Evolutionary conservation across 2,113 vertebrate species (phyloP), one percentile per base, ranked within the genome.

Genomic region (Vombatus ursinus): DNA sequence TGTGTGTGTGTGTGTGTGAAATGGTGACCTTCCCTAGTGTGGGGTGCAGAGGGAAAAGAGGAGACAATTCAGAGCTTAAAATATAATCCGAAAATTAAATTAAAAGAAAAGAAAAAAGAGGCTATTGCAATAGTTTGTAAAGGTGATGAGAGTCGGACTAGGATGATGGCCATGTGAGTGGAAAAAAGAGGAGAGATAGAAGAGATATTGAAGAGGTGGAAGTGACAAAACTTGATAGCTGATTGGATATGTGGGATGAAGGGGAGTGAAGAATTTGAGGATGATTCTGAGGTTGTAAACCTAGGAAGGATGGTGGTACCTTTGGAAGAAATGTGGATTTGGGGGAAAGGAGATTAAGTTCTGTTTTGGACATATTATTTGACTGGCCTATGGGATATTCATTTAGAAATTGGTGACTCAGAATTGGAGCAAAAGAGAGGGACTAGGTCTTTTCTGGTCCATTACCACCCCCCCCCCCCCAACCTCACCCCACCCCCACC

Each of bases 401-500:
- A 8, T 77, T 77, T 77, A 77, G 68, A 44, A 77, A 77, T 2
- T 22, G 25, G 19, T 22, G 37, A 44, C 31, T 77, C 4, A 84
- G n/a, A 84, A 84, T 44, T 44, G 19, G n/a, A 84, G 68, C 68
- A 44, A 6, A 23, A 84, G 68, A 84, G n/a, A 68, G 28, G 3
- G 19, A 7, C 19, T 22, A 2, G 19, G 19, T 4, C 37, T 84
- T 84, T 84, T 44, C 19, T 84, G n/a, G 44, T 44, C n/a, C 19
- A 44, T 84, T 44, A 84, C n/a, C 37, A 19, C 7, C 22, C 28
- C 26, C 23, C 24, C 28, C 57, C 26, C 11, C 4, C 14, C 6
- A 1, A 3, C 11, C 31, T 10, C 57, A 10, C n/a, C n/a, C n/a
- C 37, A 19, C 7, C 4, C 14, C 6, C 7, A 3, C 11, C 31